Evolutionary conservation across 2,113 vertebrate species (phyloP).

Genomic region (Anguilla japonica): DNA sequence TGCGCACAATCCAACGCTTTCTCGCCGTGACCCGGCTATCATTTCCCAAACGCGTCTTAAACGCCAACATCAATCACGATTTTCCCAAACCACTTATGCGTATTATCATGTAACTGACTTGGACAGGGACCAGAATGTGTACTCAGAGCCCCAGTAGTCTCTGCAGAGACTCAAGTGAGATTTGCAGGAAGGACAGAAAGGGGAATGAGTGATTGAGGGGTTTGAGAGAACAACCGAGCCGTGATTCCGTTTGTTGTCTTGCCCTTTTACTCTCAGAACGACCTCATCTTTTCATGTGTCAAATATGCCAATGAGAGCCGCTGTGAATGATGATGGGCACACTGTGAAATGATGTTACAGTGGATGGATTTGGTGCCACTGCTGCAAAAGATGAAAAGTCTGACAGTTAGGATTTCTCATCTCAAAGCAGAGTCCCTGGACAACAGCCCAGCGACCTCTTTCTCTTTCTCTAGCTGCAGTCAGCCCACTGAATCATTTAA

Average conservation of each 20-base stretch:
- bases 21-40: background rate
- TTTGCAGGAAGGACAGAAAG: background rate
- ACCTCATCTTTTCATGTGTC: conserved; percentile 1
- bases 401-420: background rate
- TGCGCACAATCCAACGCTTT: background rate
- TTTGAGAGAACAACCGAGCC: background rate
- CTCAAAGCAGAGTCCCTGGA: conserved; percentile 2
- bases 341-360: background rate
- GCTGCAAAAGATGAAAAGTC: background rate
- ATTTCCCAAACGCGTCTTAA: background rate
- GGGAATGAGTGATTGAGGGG: background rate
- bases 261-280: background rate
- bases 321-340: background rate
- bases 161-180: background rate
- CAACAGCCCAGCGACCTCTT: conserved; percentile 8
- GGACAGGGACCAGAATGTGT: conserved; percentile 15
- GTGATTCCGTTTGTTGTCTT: background rate
- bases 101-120: conserved; percentile 13
- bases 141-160: background rate
- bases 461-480: conserved; percentile 11
- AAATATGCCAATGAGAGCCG: background rate
- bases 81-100: background rate
- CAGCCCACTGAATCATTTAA: conserved; percentile 1
- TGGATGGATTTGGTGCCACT: background rate
- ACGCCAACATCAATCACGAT: background rate